Evolutionary conservation across 2,888 invertebrate genomes (phyloP).

Genomic region (Latheticus oryzae): DNA sequence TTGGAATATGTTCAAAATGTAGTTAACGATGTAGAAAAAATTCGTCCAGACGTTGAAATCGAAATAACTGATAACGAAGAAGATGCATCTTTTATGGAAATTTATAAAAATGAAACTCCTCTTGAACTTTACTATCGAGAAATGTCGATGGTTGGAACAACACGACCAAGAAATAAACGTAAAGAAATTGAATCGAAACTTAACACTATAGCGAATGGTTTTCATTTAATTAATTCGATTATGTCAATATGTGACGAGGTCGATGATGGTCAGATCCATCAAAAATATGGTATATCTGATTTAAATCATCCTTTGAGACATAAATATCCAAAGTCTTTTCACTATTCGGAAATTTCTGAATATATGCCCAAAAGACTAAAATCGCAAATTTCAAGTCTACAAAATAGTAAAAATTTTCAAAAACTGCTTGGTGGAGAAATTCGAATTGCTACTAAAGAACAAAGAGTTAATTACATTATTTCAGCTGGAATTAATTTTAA

Average conservation of each 20-base stretch:
- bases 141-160: slow-evolving; percentile 38
- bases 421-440: slow-evolving; percentile 53
- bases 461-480: slow-evolving; percentile 53
- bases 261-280: slow-evolving; percentile 37
- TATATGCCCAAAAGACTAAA: slow-evolving; percentile 31
- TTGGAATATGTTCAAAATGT: slow-evolving; percentile 52
- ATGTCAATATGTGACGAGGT: slow-evolving; percentile 52
- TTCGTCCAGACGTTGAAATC: slow-evolving; percentile 46
- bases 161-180: slow-evolving; percentile 43
- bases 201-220: slow-evolving; percentile 55
- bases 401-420: slow-evolving; percentile 29
- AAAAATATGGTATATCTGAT: slow-evolving; percentile 22
- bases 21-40: slow-evolving; percentile 48
- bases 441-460: slow-evolving; percentile 51
- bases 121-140: slow-evolving; percentile 44
- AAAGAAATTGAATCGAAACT: slow-evolving; percentile 46
- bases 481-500: slow-evolving; percentile 62
- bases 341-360: slow-evolving; percentile 18
- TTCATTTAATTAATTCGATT: slow-evolving; percentile 55
- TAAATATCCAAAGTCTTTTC: slow-evolving; percentile 5
- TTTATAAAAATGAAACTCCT: slow-evolving; percentile 37
- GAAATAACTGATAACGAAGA: slow-evolving; percentile 39
- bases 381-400: slow-evolving; percentile 34
- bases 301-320: slow-evolving; percentile 10
- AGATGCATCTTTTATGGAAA: slow-evolving; percentile 37